Base-by-base conservation (phyloP, 2,797 vertebrate genomes). In the Lates japonicus region DNA sequence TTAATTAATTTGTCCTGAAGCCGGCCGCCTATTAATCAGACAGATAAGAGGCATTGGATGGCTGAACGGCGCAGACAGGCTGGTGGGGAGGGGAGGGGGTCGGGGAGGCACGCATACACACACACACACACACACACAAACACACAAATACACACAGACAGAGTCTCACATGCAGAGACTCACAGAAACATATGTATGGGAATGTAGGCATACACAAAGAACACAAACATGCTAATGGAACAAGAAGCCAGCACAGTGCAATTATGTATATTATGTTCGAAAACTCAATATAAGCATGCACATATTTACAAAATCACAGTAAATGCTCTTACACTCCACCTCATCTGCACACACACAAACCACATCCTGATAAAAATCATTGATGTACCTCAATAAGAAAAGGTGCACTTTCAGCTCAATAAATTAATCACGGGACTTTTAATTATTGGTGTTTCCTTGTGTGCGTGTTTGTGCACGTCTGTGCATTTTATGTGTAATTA, bases 1-100 rank as follows among this genome's bases (percentile, higher is more conserved):
- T 99, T 99, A 99, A 99, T 99, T 99, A 99, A 99, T 99, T 98
- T 97, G 96, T 99, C 97, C 98, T 97, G 97, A 97, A 99, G 98
- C 97, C 96, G 98, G 97, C 96, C 97, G 98, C 98, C 98, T 99
- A 99, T 99, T 99, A 99, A 99, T 99, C 98, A 99, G 98, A 97
- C 96, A 98, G 98, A 99, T 99, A 99, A 99, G 98, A 99, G 97
- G 97, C 98, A 99, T 99, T 99, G 98, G 97, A 98, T 98, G 97
- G 96, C 96, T 96, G 97, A 96, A 96, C 96, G 96, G 96, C 95
- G 94, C 96, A 97, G 98, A 99, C 98, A 99, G 96, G 90, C 97
- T 96, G 94, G 86, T 82, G 74, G 54, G 61, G 73, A 77, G 69
- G 75, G 85, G 79, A 75, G 73, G 84, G 77, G 81, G 68, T 60